A percentile compares a stretch with the other conserved stretches of the same genome.
Evolutionary conservation across 2,113 vertebrate genomes (phyloP).

Genomic region (Oncorhynchus clarkii): DNA sequence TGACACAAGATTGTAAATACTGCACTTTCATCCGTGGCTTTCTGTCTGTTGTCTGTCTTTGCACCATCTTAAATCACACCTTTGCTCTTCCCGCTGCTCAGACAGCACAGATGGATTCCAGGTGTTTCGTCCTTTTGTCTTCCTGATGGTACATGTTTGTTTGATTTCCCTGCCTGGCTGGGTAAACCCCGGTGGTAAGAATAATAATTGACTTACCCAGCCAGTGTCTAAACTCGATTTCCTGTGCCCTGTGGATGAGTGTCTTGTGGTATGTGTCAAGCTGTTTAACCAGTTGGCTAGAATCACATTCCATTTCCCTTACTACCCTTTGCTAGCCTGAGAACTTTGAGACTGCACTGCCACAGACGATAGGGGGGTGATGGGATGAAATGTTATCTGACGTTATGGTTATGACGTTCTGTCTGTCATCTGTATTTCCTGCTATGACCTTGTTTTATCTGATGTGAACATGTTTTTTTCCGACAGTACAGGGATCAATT

Average conservation of each 20-base stretch:
- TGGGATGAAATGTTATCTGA: background rate
- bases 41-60: background rate
- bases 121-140: constrained; percentile 26
- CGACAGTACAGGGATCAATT: background rate
- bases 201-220: constrained; percentile 44
- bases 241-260: constrained; percentile 16
- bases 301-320: constrained; percentile 30
- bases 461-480: background rate
- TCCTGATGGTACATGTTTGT: constrained; percentile 31
- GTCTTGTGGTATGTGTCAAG: constrained; percentile 26
- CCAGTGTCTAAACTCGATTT: constrained; percentile 37
- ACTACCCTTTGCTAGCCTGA: background rate
- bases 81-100: constrained; percentile 1
- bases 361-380: background rate
- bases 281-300: constrained; percentile 41
- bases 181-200: constrained; percentile 35
- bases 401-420: background rate
- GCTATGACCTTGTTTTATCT: background rate
- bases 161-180: constrained; percentile 36
- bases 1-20: background rate
- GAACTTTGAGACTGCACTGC: background rate
- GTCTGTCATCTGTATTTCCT: background rate
- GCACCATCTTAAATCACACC: constrained; percentile 5
- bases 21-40: background rate
- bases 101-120: constrained; percentile 4